Percentiles rank a stretch among this genome's conserved stretches.
Evolutionary conservation across 2,888 invertebrate species (phyloP).

Genomic region (Zonitis immaculata): DNA sequence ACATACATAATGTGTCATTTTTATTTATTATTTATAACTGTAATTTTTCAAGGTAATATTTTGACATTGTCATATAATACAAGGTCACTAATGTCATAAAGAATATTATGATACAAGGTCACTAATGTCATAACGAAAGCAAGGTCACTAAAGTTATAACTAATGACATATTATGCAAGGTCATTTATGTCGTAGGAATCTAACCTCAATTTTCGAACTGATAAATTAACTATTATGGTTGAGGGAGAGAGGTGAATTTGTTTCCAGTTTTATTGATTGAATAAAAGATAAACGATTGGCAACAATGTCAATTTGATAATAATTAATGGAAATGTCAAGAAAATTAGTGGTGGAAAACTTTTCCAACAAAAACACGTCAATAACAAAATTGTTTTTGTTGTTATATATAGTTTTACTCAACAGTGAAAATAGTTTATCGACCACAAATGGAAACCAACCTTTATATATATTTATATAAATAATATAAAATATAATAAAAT

Average conservation of each 20-base stretch:
- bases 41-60: no score
- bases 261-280: slow-evolving; percentile 14
- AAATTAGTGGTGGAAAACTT: slow-evolving; percentile 8
- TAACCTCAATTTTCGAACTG: no score
- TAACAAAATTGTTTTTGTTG: slow-evolving; percentile 2
- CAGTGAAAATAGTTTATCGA: not conserved
- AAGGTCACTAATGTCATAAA: no score
- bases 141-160: no score
- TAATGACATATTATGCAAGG: no score
- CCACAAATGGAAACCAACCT: not conserved
- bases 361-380: slow-evolving; percentile 12
- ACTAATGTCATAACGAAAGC: no score
- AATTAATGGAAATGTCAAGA: slow-evolving; percentile 10
- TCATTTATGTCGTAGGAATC: no score
- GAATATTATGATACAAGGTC: no score
- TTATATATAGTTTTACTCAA: no score
- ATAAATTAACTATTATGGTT: no score
- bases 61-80: no score
- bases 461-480: not conserved
- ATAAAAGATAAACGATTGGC: slow-evolving; percentile 12
- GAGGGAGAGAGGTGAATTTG: not conserved
- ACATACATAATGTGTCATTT: slow-evolving; percentile 31
- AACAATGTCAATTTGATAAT: not conserved
- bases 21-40: slow-evolving; percentile 20
- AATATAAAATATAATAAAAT: not conserved